Conservation (phyloP, 2,113 vertebrate genomes). For the Eclectus roratus region DNA sequence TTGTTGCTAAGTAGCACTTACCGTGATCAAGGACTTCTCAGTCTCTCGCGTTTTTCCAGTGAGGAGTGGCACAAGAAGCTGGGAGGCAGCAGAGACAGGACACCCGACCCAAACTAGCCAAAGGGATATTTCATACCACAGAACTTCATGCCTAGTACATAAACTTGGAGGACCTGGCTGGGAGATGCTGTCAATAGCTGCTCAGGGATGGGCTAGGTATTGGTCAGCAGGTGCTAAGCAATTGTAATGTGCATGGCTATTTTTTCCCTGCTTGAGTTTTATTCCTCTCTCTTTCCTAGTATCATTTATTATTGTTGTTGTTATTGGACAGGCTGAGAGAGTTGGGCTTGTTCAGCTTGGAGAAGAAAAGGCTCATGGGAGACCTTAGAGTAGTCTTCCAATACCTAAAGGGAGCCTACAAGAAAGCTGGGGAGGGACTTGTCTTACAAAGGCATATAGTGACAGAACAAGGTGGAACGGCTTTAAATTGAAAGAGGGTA, state of each 20-base stretch:
- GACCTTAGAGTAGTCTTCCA: not conserved
- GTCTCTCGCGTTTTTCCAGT: not conserved
- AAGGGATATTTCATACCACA: not conserved
- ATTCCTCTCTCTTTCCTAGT: not conserved
- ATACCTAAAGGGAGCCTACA: not conserved
- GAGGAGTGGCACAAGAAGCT: not conserved
- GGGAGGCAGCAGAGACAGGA: not conserved
- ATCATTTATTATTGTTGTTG: not conserved
- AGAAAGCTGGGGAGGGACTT: not conserved
- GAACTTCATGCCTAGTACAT: not conserved
- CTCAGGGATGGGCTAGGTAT: not conserved
- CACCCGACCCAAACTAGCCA: not conserved
- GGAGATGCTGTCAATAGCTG: not conserved
- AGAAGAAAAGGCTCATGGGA: not conserved
- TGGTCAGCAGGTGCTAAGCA: not conserved
- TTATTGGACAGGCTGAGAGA: not conserved
- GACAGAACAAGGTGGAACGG: not conserved
- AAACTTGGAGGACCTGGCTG: not conserved
- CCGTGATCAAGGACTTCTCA: not conserved
- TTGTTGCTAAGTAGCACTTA: not conserved
- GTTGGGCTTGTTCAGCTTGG: not conserved
- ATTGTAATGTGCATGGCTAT: not conserved
- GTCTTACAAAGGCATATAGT: not conserved
- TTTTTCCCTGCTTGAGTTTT: not conserved
- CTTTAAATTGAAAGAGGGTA: not conserved